A percentile compares a stretch with the other conserved stretches of the same genome.
These are phyloP conservation scores for Drosophila auraria DNA, from an alignment of 1,140 invertebrate genomes.

Conservation along the genomic window DNA sequence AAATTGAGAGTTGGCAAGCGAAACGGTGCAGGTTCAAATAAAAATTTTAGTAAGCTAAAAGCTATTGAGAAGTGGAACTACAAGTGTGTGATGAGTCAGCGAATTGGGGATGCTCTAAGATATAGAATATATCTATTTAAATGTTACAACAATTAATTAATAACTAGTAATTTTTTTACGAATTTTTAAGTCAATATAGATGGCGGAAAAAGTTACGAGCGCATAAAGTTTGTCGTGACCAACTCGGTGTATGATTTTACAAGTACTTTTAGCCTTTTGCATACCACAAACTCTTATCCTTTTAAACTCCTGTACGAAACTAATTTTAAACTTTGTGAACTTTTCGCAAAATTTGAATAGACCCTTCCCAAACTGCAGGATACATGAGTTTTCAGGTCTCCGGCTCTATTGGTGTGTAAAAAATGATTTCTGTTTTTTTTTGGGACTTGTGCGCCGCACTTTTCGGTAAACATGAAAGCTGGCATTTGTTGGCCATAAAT, in stretches of 20 bases:
- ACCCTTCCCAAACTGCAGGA: constrained; percentile 4
- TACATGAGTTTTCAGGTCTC: constrained; percentile 34
- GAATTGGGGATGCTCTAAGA: constrained; percentile 27
- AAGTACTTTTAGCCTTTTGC: not conserved
- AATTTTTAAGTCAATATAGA: not conserved
- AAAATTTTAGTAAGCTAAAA: constrained; percentile 53
- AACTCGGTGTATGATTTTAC: not conserved
- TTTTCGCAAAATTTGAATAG: constrained; percentile 22
- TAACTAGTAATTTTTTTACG: not conserved
- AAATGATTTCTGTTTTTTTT: constrained; percentile 64
- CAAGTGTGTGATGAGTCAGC: not conserved
- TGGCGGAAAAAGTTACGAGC: not conserved
- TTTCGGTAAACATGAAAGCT: constrained; percentile 73
- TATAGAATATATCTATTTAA: not conserved
- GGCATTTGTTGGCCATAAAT: constrained; percentile 78
- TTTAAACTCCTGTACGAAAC: not conserved
- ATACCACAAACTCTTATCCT: constrained; percentile 5
- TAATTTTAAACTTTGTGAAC: constrained; percentile 15
- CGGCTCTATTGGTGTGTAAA: constrained; percentile 64
- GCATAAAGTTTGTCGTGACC: not conserved
- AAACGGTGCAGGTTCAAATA: constrained; percentile 63
- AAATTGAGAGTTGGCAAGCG: constrained; percentile 34
- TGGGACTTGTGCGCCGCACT: constrained; percentile 33
- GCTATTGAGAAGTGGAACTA: constrained; percentile 25
- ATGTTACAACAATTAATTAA: no score